Conservation (phyloP, 2,113 vertebrate genomes). For the Muscicapa adusta region DNA sequence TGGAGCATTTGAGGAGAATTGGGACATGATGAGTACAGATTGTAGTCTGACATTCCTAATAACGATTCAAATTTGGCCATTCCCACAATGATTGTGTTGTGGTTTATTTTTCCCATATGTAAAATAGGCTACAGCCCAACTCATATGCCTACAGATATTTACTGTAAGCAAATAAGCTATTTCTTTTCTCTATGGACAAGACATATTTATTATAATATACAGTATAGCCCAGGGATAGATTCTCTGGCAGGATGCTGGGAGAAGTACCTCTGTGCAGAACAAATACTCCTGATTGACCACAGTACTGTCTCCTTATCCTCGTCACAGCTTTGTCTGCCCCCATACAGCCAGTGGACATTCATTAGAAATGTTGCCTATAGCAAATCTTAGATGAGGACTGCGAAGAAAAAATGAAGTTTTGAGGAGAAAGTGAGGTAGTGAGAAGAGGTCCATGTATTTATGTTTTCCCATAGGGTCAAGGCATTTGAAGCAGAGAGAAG, state of each 20-base stretch:
- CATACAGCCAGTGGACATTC: background rate
- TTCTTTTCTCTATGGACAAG: background rate
- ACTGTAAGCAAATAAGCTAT: background rate
- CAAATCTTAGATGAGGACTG: background rate
- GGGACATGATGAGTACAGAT: background rate
- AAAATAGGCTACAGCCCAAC: background rate
- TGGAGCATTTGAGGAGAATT: background rate
- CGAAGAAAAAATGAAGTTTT: background rate
- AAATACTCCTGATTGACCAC: background rate
- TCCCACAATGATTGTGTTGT: background rate
- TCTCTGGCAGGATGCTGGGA: background rate
- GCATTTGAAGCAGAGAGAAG: background rate
- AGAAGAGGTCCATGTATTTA: background rate
- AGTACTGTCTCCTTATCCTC: background rate
- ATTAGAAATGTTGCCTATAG: background rate
- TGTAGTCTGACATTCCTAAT: background rate
- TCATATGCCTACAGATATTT: constrained; percentile 7
- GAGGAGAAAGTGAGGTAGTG: rapidly evolving
- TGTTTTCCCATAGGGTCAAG: background rate
- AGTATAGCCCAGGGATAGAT: background rate
- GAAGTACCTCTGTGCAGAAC: background rate
- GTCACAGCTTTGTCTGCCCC: background rate
- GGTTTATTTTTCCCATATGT: background rate
- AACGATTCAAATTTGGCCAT: background rate
- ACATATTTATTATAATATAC: background rate